phyloP scores from a whole-genome alignment of 2,113 vertebrate genomes.

The Ochotona princeps region DNA sequence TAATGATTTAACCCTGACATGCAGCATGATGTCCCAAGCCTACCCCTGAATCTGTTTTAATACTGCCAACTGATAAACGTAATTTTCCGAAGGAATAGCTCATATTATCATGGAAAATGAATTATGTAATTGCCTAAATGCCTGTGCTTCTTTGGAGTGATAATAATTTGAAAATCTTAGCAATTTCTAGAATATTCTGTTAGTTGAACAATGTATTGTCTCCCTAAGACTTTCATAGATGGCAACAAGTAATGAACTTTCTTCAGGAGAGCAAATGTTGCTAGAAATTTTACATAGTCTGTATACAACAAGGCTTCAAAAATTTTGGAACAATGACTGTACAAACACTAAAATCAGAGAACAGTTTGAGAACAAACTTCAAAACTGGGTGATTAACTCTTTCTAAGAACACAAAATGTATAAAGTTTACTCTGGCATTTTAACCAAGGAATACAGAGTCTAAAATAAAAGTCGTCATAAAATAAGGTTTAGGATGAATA shows the following conservation, averaged over 20 bases:
- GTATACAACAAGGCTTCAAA: too few relatives aligned
- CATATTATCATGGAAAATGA: background rate
- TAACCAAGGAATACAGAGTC: conserved; percentile 3
- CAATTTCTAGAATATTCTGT: background rate
- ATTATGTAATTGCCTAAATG: background rate
- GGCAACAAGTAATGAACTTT: background rate
- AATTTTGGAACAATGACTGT: background rate
- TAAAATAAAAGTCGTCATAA: background rate
- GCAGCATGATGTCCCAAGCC: too few relatives aligned
- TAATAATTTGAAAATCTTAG: background rate
- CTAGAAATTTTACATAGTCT: background rate
- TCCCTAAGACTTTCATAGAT: background rate
- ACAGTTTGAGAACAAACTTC: background rate
- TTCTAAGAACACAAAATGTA: background rate
- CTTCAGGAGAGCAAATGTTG: background rate
- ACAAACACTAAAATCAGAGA: background rate
- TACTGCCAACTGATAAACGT: background rate
- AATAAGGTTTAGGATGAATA: background rate
- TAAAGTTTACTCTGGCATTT: background rate
- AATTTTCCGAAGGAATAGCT: background rate
- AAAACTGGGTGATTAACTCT: background rate
- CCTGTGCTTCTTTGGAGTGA: background rate
- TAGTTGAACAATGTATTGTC: background rate
- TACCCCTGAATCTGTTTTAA: background rate
- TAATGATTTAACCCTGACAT: too few relatives aligned